phyloP scores from a whole-genome alignment of 2,113 vertebrate species.

The Callionymus lyra region DNA sequence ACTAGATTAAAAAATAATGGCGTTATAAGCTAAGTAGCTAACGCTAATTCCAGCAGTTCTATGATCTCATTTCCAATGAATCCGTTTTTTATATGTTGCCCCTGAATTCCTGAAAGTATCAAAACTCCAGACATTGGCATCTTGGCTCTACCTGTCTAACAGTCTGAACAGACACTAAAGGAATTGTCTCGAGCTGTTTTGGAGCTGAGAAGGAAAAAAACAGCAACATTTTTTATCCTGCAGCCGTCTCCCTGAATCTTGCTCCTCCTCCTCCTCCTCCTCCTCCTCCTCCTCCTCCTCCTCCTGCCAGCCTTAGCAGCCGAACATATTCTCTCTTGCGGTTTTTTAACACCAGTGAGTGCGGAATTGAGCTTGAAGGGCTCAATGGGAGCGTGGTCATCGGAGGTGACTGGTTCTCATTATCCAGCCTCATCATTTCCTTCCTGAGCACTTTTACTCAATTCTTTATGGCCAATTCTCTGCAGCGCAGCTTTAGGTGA shows the following conservation, averaged over 20 bases:
- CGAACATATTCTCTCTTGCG: conserved; percentile 30
- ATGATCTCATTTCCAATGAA: no score
- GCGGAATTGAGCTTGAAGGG: conserved; percentile 44
- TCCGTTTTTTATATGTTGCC: no score
- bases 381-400: conserved; percentile 45
- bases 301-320: conserved; percentile 10
- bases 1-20: no score
- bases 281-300: conserved; percentile 16
- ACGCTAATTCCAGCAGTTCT: no score
- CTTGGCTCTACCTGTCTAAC: no score
- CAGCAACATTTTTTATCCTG: conserved; percentile 6
- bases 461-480: conserved; percentile 42
- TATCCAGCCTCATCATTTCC: conserved; percentile 54
- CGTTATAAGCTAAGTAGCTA: no score
- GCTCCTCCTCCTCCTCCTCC: neutral
- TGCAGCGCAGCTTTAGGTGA: conserved; percentile 36
- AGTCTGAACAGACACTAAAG: no score
- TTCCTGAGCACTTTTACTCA: conserved; percentile 38
- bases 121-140: no score
- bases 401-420: conserved; percentile 52
- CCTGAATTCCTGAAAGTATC: no score
- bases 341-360: conserved; percentile 42
- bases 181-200: no score
- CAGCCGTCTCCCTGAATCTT: conserved; percentile 1
- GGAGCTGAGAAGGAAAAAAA: no score